Evolutionary conservation across 2,888 invertebrate species (phyloP).

Genomic region (Xylocampa areola): DNA sequence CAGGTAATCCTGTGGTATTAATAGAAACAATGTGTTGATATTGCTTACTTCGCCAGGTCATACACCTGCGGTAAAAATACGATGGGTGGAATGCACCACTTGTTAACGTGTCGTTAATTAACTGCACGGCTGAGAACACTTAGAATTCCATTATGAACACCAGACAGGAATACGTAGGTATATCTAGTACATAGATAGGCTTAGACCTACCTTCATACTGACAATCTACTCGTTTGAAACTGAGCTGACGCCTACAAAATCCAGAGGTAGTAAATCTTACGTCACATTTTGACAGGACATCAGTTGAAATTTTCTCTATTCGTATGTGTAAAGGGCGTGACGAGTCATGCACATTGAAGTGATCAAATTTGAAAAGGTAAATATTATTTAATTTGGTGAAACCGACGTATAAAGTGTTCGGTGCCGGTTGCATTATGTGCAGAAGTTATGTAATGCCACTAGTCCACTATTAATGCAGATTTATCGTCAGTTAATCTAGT

Average conservation of each 20-base stretch:
- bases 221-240: not conserved
- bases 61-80: slow-evolving; percentile 1
- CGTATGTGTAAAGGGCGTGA: slow-evolving; percentile 30
- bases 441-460: slow-evolving; percentile 35
- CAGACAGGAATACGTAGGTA: too few species aligned
- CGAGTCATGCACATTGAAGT: slow-evolving; percentile 9
- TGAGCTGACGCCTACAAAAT: slow-evolving; percentile 23
- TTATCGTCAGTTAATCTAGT: slow-evolving; percentile 36
- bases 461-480: slow-evolving; percentile 9
- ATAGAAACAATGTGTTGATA: too few species aligned
- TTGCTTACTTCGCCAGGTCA: not conserved
- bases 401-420: slow-evolving; percentile 18
- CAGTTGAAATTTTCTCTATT: slow-evolving; percentile 1
- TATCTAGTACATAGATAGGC: too few species aligned
- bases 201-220: too few species aligned
- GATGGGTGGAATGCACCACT: slow-evolving; percentile 5
- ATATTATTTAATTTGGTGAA: slow-evolving; percentile 31
- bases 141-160: too few species aligned
- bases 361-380: slow-evolving; percentile 26
- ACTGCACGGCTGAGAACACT: too few species aligned
- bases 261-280: slow-evolving; percentile 8
- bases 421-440: slow-evolving; percentile 45
- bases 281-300: slow-evolving; percentile 6
- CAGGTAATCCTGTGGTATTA: too few species aligned
- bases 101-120: slow-evolving; percentile 3